phyloP scores from a whole-genome alignment of 2,113 vertebrate species.

The Choloepus hoffmanni region DNA sequence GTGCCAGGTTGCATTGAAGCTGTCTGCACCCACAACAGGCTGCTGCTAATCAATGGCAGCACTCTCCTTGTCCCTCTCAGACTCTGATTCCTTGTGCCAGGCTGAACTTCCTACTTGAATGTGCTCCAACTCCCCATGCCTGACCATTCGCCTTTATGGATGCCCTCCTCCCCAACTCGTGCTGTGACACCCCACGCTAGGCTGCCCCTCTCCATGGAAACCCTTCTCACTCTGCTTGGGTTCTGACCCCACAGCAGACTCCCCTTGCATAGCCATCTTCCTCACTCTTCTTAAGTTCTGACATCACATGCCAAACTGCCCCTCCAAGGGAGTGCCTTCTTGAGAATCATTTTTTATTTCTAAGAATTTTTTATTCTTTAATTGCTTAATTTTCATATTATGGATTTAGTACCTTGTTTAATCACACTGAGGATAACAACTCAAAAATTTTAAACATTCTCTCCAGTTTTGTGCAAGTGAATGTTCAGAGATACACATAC shows the following conservation, averaged over 20 bases:
- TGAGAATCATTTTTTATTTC: not conserved
- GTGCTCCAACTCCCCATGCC: not conserved
- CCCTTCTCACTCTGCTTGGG: not conserved
- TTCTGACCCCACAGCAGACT: not conserved
- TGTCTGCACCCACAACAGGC: not conserved
- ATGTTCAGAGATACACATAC: not conserved
- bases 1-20: not conserved
- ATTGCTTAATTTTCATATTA: conserved; percentile 11
- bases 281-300: not conserved
- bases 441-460: not conserved
- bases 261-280: too few species aligned
- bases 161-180: not conserved
- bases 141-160: not conserved
- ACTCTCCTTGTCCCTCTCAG: not conserved
- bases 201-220: not conserved
- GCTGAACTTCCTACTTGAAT: not conserved
- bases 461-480: not conserved
- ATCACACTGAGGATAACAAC: not conserved
- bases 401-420: not conserved
- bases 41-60: not conserved
- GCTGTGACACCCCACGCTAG: too few species aligned
- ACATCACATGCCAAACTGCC: not conserved
- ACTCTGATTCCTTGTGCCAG: not conserved
- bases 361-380: not conserved
- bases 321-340: not conserved